Conservation (phyloP, 1,140 invertebrate genomes). For the Sitobion miscanthi region DNA sequence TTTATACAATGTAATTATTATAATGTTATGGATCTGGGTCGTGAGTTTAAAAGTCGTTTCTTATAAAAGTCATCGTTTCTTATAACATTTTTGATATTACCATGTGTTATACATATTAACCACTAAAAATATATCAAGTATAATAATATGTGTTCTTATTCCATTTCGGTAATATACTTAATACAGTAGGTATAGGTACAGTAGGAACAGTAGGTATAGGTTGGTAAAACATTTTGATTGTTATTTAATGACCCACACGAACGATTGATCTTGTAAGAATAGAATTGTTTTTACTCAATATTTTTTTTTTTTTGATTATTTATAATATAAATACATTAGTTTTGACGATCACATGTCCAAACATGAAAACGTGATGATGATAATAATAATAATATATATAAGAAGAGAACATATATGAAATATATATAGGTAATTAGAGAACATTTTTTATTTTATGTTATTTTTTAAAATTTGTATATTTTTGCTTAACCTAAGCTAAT, state of each 20-base stretch:
- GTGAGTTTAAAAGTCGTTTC: background rate
- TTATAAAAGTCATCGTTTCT: background rate
- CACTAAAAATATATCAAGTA: background rate
- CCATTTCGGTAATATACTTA: background rate
- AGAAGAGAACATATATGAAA: too few relatives aligned
- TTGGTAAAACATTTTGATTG: background rate
- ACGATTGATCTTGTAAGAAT: background rate
- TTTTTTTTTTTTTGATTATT: background rate
- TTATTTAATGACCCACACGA: background rate
- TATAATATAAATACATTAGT: background rate
- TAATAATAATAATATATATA: background rate
- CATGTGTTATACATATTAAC: background rate
- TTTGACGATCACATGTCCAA: background rate
- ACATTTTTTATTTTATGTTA: too few relatives aligned
- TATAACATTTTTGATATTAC: background rate
- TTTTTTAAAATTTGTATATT: background rate
- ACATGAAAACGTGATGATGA: background rate
- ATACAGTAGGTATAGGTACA: background rate
- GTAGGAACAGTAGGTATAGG: too few relatives aligned
- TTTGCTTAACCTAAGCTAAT: background rate
- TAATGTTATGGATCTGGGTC: background rate
- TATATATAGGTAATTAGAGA: background rate
- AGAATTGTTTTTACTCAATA: background rate
- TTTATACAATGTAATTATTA: background rate
- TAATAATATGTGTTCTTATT: too few relatives aligned